Percentiles rank a stretch among this genome's conserved stretches.
phyloP scores from a whole-genome alignment of 92 coral and sea anemone genomes.

The Metridium senile region DNA sequence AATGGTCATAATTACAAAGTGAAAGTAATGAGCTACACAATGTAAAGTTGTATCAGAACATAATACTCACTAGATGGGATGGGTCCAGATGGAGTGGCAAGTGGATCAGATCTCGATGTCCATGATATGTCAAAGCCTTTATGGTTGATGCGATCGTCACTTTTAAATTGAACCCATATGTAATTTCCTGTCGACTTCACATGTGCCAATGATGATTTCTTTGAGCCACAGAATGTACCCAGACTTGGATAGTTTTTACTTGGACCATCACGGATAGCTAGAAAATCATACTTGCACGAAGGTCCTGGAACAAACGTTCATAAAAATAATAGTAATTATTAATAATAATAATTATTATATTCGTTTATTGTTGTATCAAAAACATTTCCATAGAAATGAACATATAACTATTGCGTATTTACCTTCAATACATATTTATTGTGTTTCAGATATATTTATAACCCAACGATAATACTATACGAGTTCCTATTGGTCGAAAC shows the following conservation, averaged over 20 bases:
- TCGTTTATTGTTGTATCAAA: too few relatives aligned
- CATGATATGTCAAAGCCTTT: slow-evolving; percentile 71
- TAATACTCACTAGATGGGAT: not conserved
- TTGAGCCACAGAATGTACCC: slow-evolving; percentile 68
- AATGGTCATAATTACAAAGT: not conserved
- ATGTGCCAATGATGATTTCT: slow-evolving; percentile 12
- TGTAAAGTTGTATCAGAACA: not conserved
- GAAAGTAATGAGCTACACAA: not conserved
- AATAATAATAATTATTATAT: too few relatives aligned
- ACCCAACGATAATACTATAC: too few relatives aligned
- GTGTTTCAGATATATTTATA: too few relatives aligned
- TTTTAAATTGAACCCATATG: slow-evolving; percentile 63
- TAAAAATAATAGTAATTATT: not conserved
- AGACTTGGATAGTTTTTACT: slow-evolving; percentile 56
- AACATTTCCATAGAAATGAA: too few relatives aligned
- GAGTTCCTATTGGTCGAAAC: too few relatives aligned
- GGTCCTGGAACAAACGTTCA: slow-evolving; percentile 15
- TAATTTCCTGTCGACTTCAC: slow-evolving; percentile 60
- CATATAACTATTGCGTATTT: too few relatives aligned
- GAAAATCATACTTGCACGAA: slow-evolving; percentile 52
- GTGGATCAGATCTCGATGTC: slow-evolving; percentile 36
- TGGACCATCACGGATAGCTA: slow-evolving; percentile 69
- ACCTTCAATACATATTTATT: too few relatives aligned
- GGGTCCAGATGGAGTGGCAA: not conserved
- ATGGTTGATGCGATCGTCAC: slow-evolving; percentile 51